Base-by-base conservation (phyloP, 2,113 vertebrate genomes). In the Terrapene triunguis region DNA sequence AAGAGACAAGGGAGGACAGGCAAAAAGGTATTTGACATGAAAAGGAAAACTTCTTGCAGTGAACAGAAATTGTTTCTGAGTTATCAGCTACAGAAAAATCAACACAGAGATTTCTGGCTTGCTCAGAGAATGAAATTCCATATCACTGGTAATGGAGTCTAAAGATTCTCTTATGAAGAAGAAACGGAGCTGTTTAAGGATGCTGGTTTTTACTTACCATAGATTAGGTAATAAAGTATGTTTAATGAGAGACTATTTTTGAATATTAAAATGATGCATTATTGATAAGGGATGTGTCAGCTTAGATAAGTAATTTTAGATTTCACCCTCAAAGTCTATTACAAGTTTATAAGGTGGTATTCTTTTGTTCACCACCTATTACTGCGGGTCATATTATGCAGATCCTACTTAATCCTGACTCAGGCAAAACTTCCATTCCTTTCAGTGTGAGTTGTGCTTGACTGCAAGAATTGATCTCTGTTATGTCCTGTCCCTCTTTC, bases 111-210 rank as follows among this genome's bases (percentile, higher is more conserved):
- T 93, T 87, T 95, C 82, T 92, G 57, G 54, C 47, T 4, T 54
- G 84, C 82, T 96, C 81, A 95, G 88, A 92, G 94, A 95, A 96
- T 94, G 76, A 91, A 97, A 93, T 94, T 92, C 91, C 19, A 48
- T 96, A 89, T 94, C 50, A 14, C 57, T 92, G 65, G 92, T 95
- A 89, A 94, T 82, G 6, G 74, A 6, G 22, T 92, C 89, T 81
- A 74, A 88, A 78, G 22, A 51, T 90, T 93, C 89, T 89, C 59
- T 92, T 89, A 38, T 91, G 72, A 88, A 74, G 59, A 80, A 59
- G 85, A 35, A 95, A 92, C 92, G 32, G 24, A 89, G 91, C 24
- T 95, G 78, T 29, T 92, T 89, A 92, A 96, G 72, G 19, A 92
- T 89, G 88, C 92, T 90, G 62, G 0, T 84, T 94, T 94, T 95